These are phyloP conservation scores for Ophiodon elongatus DNA, from an alignment of 2,113 vertebrate genomes.

Conservation along the genomic window DNA sequence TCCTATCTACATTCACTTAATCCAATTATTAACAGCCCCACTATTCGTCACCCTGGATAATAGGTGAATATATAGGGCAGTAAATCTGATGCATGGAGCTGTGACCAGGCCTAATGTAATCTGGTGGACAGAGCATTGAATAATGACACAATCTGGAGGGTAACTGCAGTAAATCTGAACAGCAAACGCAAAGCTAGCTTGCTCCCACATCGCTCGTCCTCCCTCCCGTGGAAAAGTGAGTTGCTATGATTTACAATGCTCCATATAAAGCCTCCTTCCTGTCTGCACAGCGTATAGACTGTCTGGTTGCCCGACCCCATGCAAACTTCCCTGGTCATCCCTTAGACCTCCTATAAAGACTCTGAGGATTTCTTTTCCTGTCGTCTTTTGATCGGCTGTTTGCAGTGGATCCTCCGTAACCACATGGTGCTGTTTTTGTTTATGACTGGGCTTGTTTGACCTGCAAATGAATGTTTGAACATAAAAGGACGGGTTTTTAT, in stretches of 20 bases:
- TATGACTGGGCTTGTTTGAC: conserved; percentile 44
- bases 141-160: conserved; percentile 74
- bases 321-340: conserved; percentile 32
- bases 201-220: conserved; percentile 48
- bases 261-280: conserved; percentile 64
- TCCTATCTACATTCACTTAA: conserved; percentile 55
- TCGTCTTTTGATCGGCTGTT: conserved; percentile 57
- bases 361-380: conserved; percentile 29
- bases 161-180: conserved; percentile 60
- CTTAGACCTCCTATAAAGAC: conserved; percentile 61
- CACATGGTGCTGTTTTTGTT: conserved; percentile 67
- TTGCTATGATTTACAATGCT: conserved; percentile 69
- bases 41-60: conserved; percentile 62
- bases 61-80: conserved; percentile 61
- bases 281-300: conserved; percentile 40
- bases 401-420: conserved; percentile 37
- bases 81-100: conserved; percentile 72
- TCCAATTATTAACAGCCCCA: conserved; percentile 48
- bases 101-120: conserved; percentile 75
- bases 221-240: conserved; percentile 51
- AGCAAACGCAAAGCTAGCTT: conserved; percentile 48
- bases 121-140: conserved; percentile 71
- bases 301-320: conserved; percentile 41
- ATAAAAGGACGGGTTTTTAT: conserved; percentile 52
- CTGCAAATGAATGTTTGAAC: conserved; percentile 47